Evolutionary conservation across 1,140 invertebrate species (phyloP).

Genomic region (Cylas formicarius): DNA sequence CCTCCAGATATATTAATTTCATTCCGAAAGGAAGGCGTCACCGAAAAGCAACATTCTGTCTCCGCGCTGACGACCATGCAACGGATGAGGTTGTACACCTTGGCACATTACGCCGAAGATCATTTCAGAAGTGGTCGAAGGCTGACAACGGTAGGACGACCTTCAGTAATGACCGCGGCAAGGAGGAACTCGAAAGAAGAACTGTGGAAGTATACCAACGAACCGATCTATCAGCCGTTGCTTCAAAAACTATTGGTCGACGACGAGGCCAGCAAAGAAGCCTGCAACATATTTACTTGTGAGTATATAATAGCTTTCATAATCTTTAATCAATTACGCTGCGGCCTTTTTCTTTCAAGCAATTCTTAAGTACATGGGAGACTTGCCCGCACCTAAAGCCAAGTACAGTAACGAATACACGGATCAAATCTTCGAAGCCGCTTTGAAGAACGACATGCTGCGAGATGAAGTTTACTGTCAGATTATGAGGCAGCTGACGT

Average conservation of each 20-base stretch:
- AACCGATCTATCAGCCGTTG: slow-evolving; percentile 79
- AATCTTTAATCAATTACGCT: slow-evolving; percentile 37
- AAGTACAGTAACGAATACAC: slow-evolving; percentile 68
- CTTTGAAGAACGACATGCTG: slow-evolving; percentile 69
- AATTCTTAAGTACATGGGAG: slow-evolving; percentile 94
- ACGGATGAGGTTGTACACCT: slow-evolving; percentile 65
- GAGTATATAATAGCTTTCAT: background rate
- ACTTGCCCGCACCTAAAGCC: slow-evolving; percentile 70
- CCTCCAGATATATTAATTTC: slow-evolving; percentile 49
- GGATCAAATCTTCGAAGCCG: slow-evolving; percentile 78
- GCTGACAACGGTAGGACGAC: slow-evolving; percentile 53
- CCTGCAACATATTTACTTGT: slow-evolving; percentile 39
- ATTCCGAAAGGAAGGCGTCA: slow-evolving; percentile 51
- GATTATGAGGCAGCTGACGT: slow-evolving; percentile 88
- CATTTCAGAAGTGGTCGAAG: slow-evolving; percentile 61
- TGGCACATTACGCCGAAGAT: slow-evolving; percentile 74
- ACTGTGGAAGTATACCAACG: slow-evolving; percentile 75
- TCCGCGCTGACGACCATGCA: slow-evolving; percentile 48
- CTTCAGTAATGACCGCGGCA: slow-evolving; percentile 57
- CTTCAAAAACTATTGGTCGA: slow-evolving; percentile 72
- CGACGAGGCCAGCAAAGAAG: slow-evolving; percentile 66
- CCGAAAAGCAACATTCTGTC: slow-evolving; percentile 32
- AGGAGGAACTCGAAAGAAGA: slow-evolving; percentile 52
- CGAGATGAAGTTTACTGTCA: slow-evolving; percentile 92
- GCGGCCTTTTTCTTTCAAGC: slow-evolving; percentile 63